Evolutionary conservation across 2,113 vertebrate species (phyloP).

Genomic region (Saimiri boliviensis): DNA sequence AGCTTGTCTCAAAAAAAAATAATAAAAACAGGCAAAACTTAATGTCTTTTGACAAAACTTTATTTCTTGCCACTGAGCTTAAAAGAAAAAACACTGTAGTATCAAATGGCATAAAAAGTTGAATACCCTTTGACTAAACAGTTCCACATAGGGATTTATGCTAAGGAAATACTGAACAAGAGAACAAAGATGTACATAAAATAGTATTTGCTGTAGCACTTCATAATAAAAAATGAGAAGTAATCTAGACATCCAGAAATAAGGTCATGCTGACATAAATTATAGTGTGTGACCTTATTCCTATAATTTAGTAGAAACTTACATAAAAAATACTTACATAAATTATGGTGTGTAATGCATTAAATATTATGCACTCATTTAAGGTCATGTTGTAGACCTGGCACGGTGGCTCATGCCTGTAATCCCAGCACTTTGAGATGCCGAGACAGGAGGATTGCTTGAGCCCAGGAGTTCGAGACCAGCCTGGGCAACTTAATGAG

Average conservation of each 20-base stretch:
- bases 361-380: background rate
- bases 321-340: background rate
- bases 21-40: background rate
- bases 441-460: too few relatives aligned
- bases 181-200: background rate
- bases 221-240: background rate
- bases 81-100: background rate
- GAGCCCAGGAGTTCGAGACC: too few relatives aligned
- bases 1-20: too few relatives aligned
- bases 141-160: background rate
- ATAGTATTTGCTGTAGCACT: background rate
- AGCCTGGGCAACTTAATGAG: too few relatives aligned
- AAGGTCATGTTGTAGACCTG: background rate
- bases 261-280: background rate
- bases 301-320: too few relatives aligned
- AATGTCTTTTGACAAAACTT: background rate
- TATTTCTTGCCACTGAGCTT: background rate
- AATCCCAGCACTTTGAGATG: too few relatives aligned
- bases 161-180: background rate
- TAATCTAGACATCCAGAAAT: background rate
- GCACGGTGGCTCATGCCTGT: too few relatives aligned
- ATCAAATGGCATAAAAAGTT: background rate
- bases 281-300: background rate
- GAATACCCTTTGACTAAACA: background rate
- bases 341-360: background rate